Evolutionary conservation across 2,113 vertebrate species (phyloP), one percentile per base, ranked within the genome.

Genomic region (Embiotoca jacksoni): DNA sequence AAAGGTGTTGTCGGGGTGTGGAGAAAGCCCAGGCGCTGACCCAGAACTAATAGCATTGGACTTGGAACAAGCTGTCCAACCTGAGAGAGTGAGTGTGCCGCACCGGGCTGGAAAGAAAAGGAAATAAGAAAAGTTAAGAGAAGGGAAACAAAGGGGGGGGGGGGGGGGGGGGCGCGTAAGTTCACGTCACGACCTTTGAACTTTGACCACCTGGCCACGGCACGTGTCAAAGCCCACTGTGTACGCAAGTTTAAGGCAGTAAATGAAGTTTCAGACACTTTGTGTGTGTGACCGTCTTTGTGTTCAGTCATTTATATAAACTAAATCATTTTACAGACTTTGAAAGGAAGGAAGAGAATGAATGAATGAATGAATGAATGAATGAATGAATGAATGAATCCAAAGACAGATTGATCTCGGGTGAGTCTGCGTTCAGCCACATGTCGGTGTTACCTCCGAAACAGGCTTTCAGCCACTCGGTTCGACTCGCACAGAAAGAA

Each of bases 21-120:
- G 84, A 88, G 85, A 89, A 89, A 94, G 81, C 89, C 91, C 89
- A 78, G 83, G 77, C 88, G 41, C 67, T 92, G 93, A 95, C 92
- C 93, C 92, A 86, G 83, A 92, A 94, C 94, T 95, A 95, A 95
- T 95, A 93, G 92, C 93, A 90, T 94, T 92, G 81, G 91, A 94
- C 91, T 94, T 86, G 89, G 89, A 94, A 93, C 93, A 92, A 92
- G 91, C 91, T 92, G 92, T 92, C 87, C 88, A 87, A 91, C 83
- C 88, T 86, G 83, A 87, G 83, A 85, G 88, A 83, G 78, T 7
- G 46, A 68, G 69, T 75, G 68, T 73, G 52, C 87, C 54, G 82
- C 81, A 46, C 23, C 65, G 54, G 57, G 75, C 72, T 64, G 57
- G 32, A 78, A 71, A 62, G 57, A 66, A 76, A 47, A 70, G 60